These are phyloP conservation scores for Cantharis rustica DNA, from an alignment of 2,888 invertebrate genomes.

Conservation along the genomic window DNA sequence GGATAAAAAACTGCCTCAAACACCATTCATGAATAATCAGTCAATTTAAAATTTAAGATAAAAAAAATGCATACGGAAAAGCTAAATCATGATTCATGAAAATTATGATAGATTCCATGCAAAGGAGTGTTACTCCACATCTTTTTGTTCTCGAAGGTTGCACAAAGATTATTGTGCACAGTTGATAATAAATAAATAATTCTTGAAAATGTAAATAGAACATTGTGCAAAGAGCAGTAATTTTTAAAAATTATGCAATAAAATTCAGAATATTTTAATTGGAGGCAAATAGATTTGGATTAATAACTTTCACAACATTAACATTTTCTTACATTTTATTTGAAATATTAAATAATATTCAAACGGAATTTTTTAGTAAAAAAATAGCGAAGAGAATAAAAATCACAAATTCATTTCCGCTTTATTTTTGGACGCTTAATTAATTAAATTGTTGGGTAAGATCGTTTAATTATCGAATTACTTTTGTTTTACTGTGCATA, in stretches of 20 bases:
- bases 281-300: neutral
- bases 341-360: neutral
- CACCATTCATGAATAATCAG: neutral
- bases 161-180: neutral
- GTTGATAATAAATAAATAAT: neutral
- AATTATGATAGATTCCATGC: neutral
- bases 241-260: neutral
- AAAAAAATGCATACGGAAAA: neutral
- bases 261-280: neutral
- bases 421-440: neutral
- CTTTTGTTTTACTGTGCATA: neutral
- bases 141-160: neutral
- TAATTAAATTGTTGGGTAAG: neutral
- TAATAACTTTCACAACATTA: neutral
- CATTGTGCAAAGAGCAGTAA: neutral
- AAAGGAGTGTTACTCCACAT: neutral
- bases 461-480: neutral
- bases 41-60: neutral
- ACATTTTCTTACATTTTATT: neutral
- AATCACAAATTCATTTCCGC: neutral
- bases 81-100: neutral
- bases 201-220: neutral
- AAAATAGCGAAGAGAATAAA: neutral
- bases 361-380: neutral
- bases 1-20: neutral